phyloP scores from a whole-genome alignment of 2,797 vertebrate species.

The Melanotaenia boesemani region DNA sequence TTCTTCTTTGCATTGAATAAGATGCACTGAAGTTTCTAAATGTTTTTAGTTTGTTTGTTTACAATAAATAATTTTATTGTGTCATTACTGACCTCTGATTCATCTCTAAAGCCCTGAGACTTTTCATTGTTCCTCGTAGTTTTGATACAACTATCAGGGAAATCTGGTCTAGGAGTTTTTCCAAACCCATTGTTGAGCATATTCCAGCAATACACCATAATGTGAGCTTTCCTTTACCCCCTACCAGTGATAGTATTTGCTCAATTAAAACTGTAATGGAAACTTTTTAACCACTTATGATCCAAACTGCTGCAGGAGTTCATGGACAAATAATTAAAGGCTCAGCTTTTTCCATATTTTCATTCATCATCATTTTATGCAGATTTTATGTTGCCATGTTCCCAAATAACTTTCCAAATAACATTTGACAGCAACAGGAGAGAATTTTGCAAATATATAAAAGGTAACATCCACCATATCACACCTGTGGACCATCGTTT shows the following conservation, averaged over 20 bases:
- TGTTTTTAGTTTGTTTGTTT: not conserved
- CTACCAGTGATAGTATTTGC: conserved; percentile 14
- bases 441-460: not conserved
- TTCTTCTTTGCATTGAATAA: conserved; percentile 13
- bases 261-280: conserved; percentile 11
- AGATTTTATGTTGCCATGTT: not conserved
- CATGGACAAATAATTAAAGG: not conserved
- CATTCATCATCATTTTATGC: not conserved
- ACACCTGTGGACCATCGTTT: not conserved
- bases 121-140: conserved; percentile 28
- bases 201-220: conserved; percentile 12
- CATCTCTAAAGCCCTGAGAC: conserved; percentile 13
- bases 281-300: conserved; percentile 2
- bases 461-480: not conserved
- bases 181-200: conserved; percentile 16
- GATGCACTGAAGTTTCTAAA: conserved; percentile 3
- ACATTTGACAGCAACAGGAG: not conserved
- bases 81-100: conserved; percentile 1
- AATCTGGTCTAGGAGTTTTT: conserved; percentile 18
- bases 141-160: conserved; percentile 24
- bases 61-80: not conserved
- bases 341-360: not conserved
- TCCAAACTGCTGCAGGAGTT: not conserved
- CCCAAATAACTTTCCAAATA: not conserved
- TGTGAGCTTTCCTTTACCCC: not conserved